These are phyloP conservation scores for Luperina testacea DNA, from an alignment of 2,888 invertebrate genomes.

Conservation along the genomic window DNA sequence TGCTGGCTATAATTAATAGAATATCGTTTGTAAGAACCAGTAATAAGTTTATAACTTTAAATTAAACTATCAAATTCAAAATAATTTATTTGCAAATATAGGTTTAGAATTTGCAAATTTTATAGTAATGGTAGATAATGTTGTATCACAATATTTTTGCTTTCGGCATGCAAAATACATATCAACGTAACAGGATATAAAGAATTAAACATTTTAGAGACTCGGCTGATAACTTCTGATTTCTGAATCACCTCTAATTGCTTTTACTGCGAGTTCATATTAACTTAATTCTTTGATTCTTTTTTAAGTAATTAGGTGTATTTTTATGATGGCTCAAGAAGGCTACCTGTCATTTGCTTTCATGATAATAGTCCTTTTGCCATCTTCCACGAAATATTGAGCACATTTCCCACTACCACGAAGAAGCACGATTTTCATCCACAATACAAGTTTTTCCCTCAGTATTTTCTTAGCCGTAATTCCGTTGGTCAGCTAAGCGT, in stretches of 20 bases:
- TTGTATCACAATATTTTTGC: neutral
- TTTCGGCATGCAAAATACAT: neutral
- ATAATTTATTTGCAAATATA: neutral
- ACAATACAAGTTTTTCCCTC: conserved; percentile 56
- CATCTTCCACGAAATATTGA: conserved; percentile 19
- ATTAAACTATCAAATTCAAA: neutral
- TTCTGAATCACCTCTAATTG: neutral
- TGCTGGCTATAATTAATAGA: too few relatives aligned
- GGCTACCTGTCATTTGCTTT: too few relatives aligned
- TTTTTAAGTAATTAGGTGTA: neutral
- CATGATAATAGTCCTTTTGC: neutral
- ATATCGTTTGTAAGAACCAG: neutral
- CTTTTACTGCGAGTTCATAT: too few relatives aligned
- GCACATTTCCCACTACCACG: conserved; percentile 29
- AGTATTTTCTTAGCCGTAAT: conserved; percentile 71
- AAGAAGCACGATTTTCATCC: conserved; percentile 61
- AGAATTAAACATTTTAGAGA: neutral
- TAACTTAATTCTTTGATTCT: neutral
- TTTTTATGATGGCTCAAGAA: neutral
- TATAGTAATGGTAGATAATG: neutral
- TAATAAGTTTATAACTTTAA: neutral
- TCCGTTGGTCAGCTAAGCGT: conserved; percentile 79
- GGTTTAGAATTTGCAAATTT: neutral
- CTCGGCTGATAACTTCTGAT: neutral
- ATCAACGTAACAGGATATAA: neutral